phyloP scores from a whole-genome alignment of 2,888 invertebrate species.

The Epirrita christyi region DNA sequence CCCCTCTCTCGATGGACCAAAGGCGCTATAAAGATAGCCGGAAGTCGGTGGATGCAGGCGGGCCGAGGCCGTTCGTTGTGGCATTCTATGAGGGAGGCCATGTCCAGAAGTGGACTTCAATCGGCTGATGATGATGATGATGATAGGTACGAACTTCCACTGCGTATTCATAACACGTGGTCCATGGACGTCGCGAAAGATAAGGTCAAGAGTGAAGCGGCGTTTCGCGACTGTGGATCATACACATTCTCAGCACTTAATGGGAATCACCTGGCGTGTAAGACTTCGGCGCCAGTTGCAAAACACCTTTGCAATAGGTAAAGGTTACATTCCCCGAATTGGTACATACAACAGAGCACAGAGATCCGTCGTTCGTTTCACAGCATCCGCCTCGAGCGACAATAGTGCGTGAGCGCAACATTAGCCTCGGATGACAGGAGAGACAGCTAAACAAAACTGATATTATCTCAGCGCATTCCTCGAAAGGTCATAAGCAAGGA shows the following conservation, averaged over 20 bases:
- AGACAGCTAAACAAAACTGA: too few relatives aligned
- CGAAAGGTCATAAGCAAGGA: constrained; percentile 75
- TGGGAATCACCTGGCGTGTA: constrained; percentile 41
- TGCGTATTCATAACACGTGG: constrained; percentile 39
- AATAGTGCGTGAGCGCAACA: constrained; percentile 26
- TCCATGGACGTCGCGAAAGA: constrained; percentile 29
- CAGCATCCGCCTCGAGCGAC: constrained; percentile 32
- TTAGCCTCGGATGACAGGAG: constrained; percentile 20
- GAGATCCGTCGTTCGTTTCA: too few relatives aligned
- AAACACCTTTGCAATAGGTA: constrained; percentile 45
- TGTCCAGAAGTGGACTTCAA: too few relatives aligned
- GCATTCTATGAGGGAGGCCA: too few relatives aligned
- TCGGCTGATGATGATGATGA: too few relatives aligned
- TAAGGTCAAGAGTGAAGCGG: constrained; percentile 38
- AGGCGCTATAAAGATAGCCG: too few relatives aligned
- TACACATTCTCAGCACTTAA: constrained; percentile 27
- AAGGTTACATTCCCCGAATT: constrained; percentile 42
- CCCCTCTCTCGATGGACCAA: too few relatives aligned
- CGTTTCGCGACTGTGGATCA: constrained; percentile 30
- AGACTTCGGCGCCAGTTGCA: constrained; percentile 27
- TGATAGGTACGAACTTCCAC: too few relatives aligned
- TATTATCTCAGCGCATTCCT: constrained; percentile 72
- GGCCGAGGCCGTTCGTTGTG: too few relatives aligned
- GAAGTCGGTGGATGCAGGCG: too few relatives aligned
- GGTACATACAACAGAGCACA: background rate